phyloP scores from a whole-genome alignment of 2,797 vertebrate genomes.

The Phyllotis vaccarum region DNA sequence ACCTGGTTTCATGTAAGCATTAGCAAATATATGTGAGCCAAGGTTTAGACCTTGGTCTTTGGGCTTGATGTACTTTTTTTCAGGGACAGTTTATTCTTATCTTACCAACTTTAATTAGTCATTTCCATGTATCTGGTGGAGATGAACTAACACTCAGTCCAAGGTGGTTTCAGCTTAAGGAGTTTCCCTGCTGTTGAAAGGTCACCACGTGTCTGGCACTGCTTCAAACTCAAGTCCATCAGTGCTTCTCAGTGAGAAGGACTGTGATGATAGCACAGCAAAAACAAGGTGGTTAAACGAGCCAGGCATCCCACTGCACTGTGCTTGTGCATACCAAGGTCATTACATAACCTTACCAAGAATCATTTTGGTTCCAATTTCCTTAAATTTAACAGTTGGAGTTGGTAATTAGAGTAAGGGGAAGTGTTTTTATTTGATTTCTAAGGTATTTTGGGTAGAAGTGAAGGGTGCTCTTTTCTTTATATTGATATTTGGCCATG shows the following conservation, averaged over 20 bases:
- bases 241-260: neutral
- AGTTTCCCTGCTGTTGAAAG: neutral
- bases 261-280: neutral
- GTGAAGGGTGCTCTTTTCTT: slow-evolving; percentile 27
- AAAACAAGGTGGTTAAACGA: slow-evolving; percentile 26
- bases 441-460: neutral
- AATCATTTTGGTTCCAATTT: slow-evolving; percentile 33
- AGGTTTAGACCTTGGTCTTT: slow-evolving; percentile 50
- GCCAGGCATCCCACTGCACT: neutral
- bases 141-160: slow-evolving; percentile 36
- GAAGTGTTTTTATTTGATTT: slow-evolving; percentile 53
- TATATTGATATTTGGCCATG: slow-evolving; percentile 1
- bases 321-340: neutral
- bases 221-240: neutral
- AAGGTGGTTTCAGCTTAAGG: slow-evolving; percentile 29
- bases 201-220: neutral
- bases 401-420: neutral
- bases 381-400: slow-evolving; percentile 42
- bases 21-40: slow-evolving; percentile 60
- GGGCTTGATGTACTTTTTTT: neutral
- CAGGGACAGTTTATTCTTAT: slow-evolving; percentile 45
- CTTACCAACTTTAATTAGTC: slow-evolving; percentile 20
- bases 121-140: slow-evolving; percentile 18
- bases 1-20: neutral
- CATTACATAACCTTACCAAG: neutral